These are phyloP conservation scores for Ailurus styani DNA, from an alignment of 2,113 vertebrate species.

Conservation along the genomic window DNA sequence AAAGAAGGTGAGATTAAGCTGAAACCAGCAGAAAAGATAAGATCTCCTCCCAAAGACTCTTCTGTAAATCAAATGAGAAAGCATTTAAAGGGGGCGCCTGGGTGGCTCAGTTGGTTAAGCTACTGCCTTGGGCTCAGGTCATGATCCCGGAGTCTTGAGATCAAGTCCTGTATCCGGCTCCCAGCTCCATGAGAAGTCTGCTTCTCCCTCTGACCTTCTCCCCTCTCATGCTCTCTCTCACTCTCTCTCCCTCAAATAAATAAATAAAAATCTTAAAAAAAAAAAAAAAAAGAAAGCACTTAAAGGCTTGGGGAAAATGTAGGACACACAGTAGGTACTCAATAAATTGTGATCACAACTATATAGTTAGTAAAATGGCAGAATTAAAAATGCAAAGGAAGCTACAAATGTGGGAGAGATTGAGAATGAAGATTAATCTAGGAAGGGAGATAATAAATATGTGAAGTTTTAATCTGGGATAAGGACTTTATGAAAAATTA, in stretches of 20 bases:
- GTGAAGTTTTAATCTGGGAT: background rate
- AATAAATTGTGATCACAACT: background rate
- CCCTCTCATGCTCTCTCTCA: too few relatives aligned
- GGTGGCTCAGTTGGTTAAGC: too few relatives aligned
- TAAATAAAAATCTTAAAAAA: too few relatives aligned
- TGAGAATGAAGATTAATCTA: background rate
- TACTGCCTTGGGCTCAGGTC: too few relatives aligned
- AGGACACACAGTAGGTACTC: background rate
- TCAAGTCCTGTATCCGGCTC: too few relatives aligned
- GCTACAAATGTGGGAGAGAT: background rate
- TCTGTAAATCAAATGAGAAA: background rate
- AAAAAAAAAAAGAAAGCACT: background rate
- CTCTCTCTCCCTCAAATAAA: too few relatives aligned
- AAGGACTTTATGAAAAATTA: background rate
- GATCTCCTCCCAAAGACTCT: background rate
- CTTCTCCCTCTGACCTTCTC: too few relatives aligned
- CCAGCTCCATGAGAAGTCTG: too few relatives aligned
- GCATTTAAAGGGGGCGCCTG: background rate
- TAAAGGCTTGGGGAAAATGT: background rate
- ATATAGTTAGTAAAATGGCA: background rate
- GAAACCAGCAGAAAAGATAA: background rate
- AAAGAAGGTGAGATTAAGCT: background rate
- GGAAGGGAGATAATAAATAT: background rate
- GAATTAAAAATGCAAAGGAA: background rate
- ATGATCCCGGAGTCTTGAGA: too few relatives aligned